Evolutionary conservation across 2,797 vertebrate species (phyloP).

Genomic region (Alfaro cultratus): DNA sequence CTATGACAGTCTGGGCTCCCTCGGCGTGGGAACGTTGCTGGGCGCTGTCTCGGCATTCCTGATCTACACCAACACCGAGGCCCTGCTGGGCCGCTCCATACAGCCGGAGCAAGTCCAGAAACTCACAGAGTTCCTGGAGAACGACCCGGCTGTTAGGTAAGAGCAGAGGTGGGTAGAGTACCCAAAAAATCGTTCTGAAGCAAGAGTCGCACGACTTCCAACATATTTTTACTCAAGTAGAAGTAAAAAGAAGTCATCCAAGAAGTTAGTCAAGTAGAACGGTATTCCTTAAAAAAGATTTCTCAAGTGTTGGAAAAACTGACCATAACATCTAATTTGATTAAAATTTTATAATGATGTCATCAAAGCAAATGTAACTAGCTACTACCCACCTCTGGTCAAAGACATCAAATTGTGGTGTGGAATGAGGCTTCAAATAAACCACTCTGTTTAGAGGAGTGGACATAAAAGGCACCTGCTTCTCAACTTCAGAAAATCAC

Average conservation of each 20-base stretch:
- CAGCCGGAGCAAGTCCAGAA: constrained; percentile 93
- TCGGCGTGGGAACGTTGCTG: constrained; percentile 93
- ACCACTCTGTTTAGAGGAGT: constrained; percentile 17
- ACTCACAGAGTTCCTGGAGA: constrained; percentile 96
- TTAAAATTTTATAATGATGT: not conserved
- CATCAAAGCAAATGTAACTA: not conserved
- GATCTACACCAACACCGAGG: constrained; percentile 98
- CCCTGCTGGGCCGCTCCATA: constrained; percentile 94
- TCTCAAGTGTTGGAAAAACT: not conserved
- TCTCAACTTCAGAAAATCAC: not conserved
- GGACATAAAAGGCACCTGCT: not conserved
- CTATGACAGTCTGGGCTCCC: constrained; percentile 94
- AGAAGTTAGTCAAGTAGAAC: not conserved
- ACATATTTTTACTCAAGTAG: not conserved
- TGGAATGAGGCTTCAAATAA: constrained; percentile 13
- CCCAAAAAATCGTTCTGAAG: not conserved
- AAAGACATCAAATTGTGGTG: not conserved
- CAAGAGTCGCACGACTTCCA: not conserved
- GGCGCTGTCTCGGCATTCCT: constrained; percentile 94
- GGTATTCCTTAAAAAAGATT: not conserved
- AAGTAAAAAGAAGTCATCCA: not conserved
- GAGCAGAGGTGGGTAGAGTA: not conserved
- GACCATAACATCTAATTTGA: not conserved
- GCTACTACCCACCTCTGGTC: too few species aligned
- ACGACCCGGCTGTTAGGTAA: constrained; percentile 94